Conservation (phyloP, 35 echinoderm and acorn worm species). For the Chiridota heheva region DNA sequence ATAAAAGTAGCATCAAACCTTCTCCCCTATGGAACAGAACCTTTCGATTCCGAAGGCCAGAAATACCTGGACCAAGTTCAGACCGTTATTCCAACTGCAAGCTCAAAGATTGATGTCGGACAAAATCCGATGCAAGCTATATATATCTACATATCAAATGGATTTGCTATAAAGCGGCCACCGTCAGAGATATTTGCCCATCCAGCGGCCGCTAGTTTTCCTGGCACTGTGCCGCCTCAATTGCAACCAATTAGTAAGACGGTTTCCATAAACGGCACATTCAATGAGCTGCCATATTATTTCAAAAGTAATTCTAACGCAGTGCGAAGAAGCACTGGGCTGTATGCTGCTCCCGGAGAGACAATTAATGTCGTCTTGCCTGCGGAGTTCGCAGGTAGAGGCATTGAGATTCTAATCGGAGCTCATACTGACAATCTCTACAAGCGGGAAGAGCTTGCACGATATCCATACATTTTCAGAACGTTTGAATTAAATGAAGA, state of each 20-base stretch:
- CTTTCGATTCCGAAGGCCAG: too few species aligned
- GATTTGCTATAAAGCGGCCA: too few species aligned
- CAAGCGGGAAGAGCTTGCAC: neutral
- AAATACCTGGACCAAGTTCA: too few species aligned
- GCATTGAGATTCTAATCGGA: neutral
- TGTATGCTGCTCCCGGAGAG: neutral
- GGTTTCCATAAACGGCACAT: neutral
- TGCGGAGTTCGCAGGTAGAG: neutral
- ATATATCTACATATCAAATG: too few species aligned
- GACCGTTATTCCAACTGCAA: too few species aligned
- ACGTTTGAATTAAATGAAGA: neutral
- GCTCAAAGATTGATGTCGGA: too few species aligned
- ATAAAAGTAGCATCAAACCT: too few species aligned
- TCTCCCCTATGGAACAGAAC: too few species aligned
- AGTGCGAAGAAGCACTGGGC: too few species aligned
- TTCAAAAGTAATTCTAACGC: neutral
- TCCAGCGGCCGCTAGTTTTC: neutral
- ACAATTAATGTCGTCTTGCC: neutral
- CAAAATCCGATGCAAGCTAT: too few species aligned
- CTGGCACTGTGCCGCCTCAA: neutral
- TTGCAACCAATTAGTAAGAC: neutral
- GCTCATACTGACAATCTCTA: neutral
- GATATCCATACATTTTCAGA: conserved; percentile 1
- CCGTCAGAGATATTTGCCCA: too few species aligned
- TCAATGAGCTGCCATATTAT: neutral